Base-by-base conservation (phyloP, 2,113 vertebrate genomes). In the Chaenocephalus aceratus region DNA sequence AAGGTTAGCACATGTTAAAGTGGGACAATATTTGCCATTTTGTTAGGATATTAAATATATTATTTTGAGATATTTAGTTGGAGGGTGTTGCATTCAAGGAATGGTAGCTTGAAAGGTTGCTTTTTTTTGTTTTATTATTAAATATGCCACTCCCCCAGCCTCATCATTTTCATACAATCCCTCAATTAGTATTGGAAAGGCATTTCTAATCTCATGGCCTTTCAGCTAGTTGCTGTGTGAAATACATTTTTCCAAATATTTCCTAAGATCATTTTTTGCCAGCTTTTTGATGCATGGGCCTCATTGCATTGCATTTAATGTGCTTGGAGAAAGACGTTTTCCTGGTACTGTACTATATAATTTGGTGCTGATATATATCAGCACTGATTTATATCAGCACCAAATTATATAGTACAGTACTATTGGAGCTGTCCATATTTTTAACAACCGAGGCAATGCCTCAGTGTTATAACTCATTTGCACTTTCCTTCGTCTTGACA, bases 211-310 rank as follows among this genome's bases (percentile, higher is more conserved):
- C 16, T 72, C 44, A 64, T 1, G 2, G 7, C 5, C 5, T 58
- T 64, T 68, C 16, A 66, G 10, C 60, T 56, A 41, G 16, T 23
- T 68, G 54, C 23, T 44, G 6, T 61, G 44, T 12, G 67, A 26
- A 49, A 12, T 41, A 30, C 30, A 74, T 68, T 53, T 58, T 30
- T 71, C 2, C 2, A 0, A 0, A 52, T 36, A 3, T 63, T 11
- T 11, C 18, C 58, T 3, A 3, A 14, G 3, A 53, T 34, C 18
- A 49, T 54, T 72, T 41, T 41, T 62, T 49, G 18, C 18, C 34
- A 54, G 5, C 51, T 62, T 56, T 63, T 57, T 68, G 60, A 80
- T 45, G 48, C 41, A 59, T 53, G 57, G 72, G 30, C 70, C 34
- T 67, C 15, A 10, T 36, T 12, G 49, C 8, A 78, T 76, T 36